Base-by-base conservation (phyloP, 2,888 invertebrate genomes). In the Agonopterix alstromeriana region DNA sequence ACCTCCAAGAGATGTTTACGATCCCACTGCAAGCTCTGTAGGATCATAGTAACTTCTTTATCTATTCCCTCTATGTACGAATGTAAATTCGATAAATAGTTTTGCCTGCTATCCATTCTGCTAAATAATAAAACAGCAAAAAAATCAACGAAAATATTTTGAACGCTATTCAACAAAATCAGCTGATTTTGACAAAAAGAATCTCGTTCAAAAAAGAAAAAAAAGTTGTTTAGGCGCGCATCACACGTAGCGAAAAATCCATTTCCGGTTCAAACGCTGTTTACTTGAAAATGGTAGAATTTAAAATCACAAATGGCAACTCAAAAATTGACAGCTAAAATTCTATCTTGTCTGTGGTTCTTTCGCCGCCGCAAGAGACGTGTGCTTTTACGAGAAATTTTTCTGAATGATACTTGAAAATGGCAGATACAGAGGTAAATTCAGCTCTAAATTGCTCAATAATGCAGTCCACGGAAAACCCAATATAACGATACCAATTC, bases 371-470 rank as follows among this genome's bases (percentile, higher is more conserved):
- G 42, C 48, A 43, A 36, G 48, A 53, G 52, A 77, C 77, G 78
- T 78, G 77, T 74, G 77, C 60, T 62, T 71, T 71, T 62, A 44
- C 57, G 52, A 47, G 27, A 59, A 60, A 55, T 61, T 64, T 43
- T 61, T 64, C 66, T 77, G 73, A 81, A 82, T 83, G 79, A 73
- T 70, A 68, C 10, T 56, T 63, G 53, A 91, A 90, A 86, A 93
- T 93, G 93, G 92, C 92, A 90, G 92, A 92, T 90, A 81, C 84
- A 60, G 92, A 93, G 91, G 93, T 93, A 88, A 76, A 65, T 73
- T 57, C 49, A 45, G 41, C 45, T 50, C 11, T 36, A 46, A 50
- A 35, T 48, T 46, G 44, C 44, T 42, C 40, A 11, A 44, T 45
- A 12, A 36, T 36, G n/a, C 42, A 43, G 14, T 11, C 51, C n/a